phyloP scores from a whole-genome alignment of 1,140 invertebrate genomes.

The Drosophila sulfurigaster region DNA sequence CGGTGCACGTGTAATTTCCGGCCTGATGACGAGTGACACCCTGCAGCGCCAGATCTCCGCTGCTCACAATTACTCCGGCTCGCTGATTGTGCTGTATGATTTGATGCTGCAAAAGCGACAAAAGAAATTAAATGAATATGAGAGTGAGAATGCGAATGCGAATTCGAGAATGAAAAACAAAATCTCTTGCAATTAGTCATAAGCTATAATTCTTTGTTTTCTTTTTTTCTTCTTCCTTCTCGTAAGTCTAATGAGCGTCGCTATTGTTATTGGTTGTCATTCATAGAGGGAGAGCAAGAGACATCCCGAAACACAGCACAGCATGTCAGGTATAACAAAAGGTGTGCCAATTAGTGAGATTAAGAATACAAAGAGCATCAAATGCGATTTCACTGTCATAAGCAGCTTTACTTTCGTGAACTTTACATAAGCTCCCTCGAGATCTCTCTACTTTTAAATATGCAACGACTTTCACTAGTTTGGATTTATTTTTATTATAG shows the following conservation, averaged over 20 bases:
- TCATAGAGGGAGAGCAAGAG: conserved; percentile 1
- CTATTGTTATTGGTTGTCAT: conserved; percentile 12
- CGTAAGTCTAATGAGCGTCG: conserved; percentile 32
- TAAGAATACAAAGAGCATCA: conserved; percentile 3
- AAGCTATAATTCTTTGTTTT: background rate
- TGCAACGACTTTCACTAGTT: background rate
- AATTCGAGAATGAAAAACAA: conserved; percentile 11
- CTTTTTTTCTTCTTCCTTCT: background rate
- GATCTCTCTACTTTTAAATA: background rate
- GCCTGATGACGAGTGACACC: conserved; percentile 91
- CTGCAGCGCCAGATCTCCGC: conserved; percentile 91
- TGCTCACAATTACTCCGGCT: conserved; percentile 93
- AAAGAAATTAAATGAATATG: conserved; percentile 23
- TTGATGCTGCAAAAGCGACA: conserved; percentile 88
- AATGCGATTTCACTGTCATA: background rate
- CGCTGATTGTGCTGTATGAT: conserved; percentile 92
- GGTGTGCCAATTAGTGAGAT: conserved; percentile 36
- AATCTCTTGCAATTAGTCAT: conserved; percentile 44
- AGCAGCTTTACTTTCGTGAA: conserved; percentile 7
- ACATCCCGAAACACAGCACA: background rate
- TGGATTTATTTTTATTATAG: background rate
- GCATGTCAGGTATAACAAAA: conserved; percentile 7
- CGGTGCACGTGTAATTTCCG: conserved; percentile 94
- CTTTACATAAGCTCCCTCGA: background rate
- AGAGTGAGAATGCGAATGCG: conserved; percentile 10